phyloP scores from a whole-genome alignment of 2,888 invertebrate species.

The Seira sanloemensis region DNA sequence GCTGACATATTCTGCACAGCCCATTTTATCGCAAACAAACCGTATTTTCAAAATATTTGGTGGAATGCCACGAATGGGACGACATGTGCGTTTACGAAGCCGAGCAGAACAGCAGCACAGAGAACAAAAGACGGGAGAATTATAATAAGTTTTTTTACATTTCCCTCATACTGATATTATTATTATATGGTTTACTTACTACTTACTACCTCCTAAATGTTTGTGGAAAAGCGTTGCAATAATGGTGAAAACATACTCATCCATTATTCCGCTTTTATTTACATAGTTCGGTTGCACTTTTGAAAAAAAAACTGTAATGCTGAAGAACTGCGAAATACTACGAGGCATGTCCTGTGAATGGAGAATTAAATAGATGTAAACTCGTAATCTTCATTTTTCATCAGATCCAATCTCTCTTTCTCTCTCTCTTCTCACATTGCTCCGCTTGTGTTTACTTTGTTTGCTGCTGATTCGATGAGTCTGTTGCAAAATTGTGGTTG shows the following conservation, averaged over 20 bases:
- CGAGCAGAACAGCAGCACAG: too few species aligned
- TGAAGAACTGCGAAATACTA: not conserved
- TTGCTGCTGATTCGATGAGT: constrained; percentile 18
- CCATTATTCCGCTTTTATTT: constrained; percentile 8
- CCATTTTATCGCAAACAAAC: too few species aligned
- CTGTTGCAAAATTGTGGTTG: constrained; percentile 17
- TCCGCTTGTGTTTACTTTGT: not conserved
- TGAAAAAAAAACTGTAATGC: not conserved
- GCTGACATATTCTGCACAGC: too few species aligned
- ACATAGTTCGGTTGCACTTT: not conserved
- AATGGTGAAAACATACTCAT: not conserved
- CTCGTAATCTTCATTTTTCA: constrained; percentile 39
- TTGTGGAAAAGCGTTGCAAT: not conserved
- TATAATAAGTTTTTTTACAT: too few species aligned
- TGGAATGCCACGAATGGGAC: too few species aligned
- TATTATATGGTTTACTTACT: too few species aligned
- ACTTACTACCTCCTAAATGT: too few species aligned
- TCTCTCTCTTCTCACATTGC: not conserved
- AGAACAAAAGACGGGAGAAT: too few species aligned
- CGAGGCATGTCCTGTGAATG: not conserved
- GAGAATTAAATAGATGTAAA: constrained; percentile 38
- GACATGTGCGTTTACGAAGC: too few species aligned
- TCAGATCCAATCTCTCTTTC: constrained; percentile 25
- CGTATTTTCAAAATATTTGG: too few species aligned
- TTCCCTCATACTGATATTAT: too few species aligned